Evolutionary conservation across 2,888 invertebrate species (phyloP).

Genomic region (Epinotia brunnichana): DNA sequence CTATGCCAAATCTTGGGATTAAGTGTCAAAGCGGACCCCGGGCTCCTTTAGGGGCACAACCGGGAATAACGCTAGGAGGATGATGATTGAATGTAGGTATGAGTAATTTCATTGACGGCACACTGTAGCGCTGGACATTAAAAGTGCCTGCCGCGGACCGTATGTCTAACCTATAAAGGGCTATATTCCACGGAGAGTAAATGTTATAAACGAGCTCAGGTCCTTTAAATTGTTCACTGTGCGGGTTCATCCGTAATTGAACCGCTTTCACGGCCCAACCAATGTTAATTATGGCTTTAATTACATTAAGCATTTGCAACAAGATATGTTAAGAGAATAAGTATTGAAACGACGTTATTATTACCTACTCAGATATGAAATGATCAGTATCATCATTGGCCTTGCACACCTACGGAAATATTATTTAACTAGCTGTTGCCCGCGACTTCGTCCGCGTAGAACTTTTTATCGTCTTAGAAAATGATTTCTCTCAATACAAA

Average conservation of each 20-base stretch:
- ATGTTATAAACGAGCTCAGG: constrained; percentile 38
- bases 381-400: no score
- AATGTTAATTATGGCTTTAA: constrained; percentile 33
- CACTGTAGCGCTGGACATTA: not conserved
- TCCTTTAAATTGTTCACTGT: constrained; percentile 37
- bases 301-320: constrained; percentile 17
- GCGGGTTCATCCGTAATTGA: constrained; percentile 30
- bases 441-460: no score
- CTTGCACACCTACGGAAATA: not conserved
- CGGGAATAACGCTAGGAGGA: no score
- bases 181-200: constrained; percentile 27
- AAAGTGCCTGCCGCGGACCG: constrained; percentile 11
- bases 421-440: no score
- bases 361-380: no score
- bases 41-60: no score
- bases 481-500: no score
- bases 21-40: no score
- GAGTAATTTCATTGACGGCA: not conserved
- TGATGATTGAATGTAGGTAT: no score
- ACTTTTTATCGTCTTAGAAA: no score
- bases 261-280: constrained; percentile 25
- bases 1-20: no score
- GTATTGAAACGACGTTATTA: not conserved
- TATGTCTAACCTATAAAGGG: constrained; percentile 28
- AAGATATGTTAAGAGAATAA: not conserved